A percentile compares a stretch with the other conserved stretches of the same genome.
Evolutionary conservation across 2,113 vertebrate genomes (phyloP).

Genomic region (Pterocles burchelli): DNA sequence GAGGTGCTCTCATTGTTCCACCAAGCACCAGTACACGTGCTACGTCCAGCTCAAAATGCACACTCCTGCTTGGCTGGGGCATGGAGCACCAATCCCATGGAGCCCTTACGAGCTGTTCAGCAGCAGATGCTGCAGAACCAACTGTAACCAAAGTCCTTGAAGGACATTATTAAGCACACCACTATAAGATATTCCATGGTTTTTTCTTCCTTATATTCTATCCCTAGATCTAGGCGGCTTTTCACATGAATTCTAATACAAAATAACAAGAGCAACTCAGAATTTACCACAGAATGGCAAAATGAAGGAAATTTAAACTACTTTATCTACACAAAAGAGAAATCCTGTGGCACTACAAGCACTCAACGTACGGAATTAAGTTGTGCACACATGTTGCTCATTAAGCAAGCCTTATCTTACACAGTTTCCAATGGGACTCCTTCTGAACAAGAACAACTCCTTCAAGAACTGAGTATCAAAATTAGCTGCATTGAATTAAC

Average conservation of each 20-base stretch:
- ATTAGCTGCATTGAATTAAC: neutral
- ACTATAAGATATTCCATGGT: accelerated
- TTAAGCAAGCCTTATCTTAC: neutral
- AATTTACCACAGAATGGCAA: neutral
- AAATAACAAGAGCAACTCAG: neutral
- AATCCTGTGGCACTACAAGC: neutral
- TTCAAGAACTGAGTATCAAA: neutral
- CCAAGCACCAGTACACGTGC: neutral
- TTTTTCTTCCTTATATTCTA: neutral
- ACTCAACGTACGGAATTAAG: neutral
- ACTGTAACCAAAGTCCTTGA: neutral
- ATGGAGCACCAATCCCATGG: accelerated
- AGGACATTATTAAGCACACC: neutral
- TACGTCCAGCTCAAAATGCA: neutral
- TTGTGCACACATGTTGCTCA: neutral
- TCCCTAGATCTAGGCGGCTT: neutral
- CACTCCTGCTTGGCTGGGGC: neutral
- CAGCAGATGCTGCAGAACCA: neutral
- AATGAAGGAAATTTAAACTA: neutral
- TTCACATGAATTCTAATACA: neutral
- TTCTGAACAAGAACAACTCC: neutral
- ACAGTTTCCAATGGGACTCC: neutral
- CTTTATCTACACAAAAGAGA: neutral
- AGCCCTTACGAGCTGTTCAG: neutral
- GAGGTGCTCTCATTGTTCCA: neutral